Evolutionary conservation across 2,888 invertebrate genomes (phyloP), one percentile per base, ranked within the genome.

Genomic region (Phrixothrix hirtus): DNA sequence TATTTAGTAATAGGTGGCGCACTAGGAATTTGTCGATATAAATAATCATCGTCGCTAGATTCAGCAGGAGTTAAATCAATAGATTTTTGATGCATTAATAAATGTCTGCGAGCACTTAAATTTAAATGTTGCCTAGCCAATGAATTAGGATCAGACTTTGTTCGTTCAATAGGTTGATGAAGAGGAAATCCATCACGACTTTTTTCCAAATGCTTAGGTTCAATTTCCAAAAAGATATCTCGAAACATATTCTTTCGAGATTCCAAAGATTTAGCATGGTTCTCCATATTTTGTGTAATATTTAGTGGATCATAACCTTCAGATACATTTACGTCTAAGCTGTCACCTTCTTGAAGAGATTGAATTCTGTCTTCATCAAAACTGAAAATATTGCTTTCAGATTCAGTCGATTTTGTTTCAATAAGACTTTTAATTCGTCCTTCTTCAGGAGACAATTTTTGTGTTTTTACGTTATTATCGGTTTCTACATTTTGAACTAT

Each of bases 141-240:
- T 21, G 86, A 87, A 70, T 90, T 90, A 0, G 92, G 92, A 78
- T 92, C 92, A 65, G 91, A 91, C 72, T 91, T 92, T 2, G 92
- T 92, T 56, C 92, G 81, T 71, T 90, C 91, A 0, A 90, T 88
- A 0, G 88, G 86, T 14, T 85, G 83, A 68, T 88, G 89, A 83
- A 86, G 41, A 11, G 70, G 66, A 29, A 75, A 57, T 29, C 63
- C 73, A 62, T 58, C 75, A 32, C 58, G 72, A 37, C 17, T 62
- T 9, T 76, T 72, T 1, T 71, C 76, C 29, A 78, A 65, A 25
- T 75, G 71, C 69, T 87, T 84, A 0, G 89, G 89, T 74, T 89
- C 87, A 60, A 89, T 89, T 69, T 81, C 81, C 31, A 77, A 67
- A 58, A 81, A 81, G 1, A 78, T 72, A 7, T 79, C 72, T 41